Conservation (phyloP, 2,888 invertebrate species). For the Halictus quadricinctus region DNA sequence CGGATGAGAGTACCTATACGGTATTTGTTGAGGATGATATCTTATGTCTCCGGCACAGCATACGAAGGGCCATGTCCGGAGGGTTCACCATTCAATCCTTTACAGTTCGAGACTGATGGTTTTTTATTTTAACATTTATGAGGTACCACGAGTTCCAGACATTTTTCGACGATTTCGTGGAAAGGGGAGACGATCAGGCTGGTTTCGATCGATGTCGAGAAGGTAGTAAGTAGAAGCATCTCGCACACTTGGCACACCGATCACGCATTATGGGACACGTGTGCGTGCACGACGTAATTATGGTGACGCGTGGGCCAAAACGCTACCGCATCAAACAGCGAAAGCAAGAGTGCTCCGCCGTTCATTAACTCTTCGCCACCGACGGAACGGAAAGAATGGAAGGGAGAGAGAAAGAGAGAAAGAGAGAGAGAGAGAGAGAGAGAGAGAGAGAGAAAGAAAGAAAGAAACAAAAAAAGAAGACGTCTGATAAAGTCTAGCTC, state of each 20-base stretch:
- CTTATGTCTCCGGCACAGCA: too few species aligned
- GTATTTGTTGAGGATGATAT: too few species aligned
- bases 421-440: too few species aligned
- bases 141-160: too few species aligned
- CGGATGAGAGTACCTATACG: too few species aligned
- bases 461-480: conserved; percentile 13
- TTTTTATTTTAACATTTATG: too few species aligned
- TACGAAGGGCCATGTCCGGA: too few species aligned
- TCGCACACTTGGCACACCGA: conserved; percentile 66
- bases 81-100: too few species aligned
- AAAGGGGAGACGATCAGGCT: neutral
- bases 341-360: conserved; percentile 68
- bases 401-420: conserved; percentile 49
- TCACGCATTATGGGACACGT: conserved; percentile 78
- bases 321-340: conserved; percentile 75
- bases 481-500: conserved; percentile 56
- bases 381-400: conserved; percentile 40
- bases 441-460: conserved; percentile 37
- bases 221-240: conserved; percentile 13
- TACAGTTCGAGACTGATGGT: too few species aligned
- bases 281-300: conserved; percentile 79
- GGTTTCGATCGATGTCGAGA: neutral
- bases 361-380: conserved; percentile 74
- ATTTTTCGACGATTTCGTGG: neutral
- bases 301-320: conserved; percentile 79